These are phyloP conservation scores for Brachionus plicatilis DNA, from an alignment of 1,140 invertebrate genomes.

Conservation along the genomic window DNA sequence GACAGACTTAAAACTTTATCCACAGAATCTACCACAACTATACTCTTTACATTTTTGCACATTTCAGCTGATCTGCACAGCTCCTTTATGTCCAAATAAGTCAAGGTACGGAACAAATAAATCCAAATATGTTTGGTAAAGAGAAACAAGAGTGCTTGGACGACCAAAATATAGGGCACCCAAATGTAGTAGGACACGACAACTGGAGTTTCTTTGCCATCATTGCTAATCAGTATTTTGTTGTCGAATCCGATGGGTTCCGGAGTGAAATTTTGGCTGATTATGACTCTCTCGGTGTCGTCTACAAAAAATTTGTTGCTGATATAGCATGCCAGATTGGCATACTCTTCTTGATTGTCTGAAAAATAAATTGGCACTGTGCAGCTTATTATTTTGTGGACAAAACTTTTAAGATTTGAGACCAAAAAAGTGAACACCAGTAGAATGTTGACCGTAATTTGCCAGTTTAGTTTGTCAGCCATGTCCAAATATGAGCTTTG, in stretches of 20 bases:
- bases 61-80: not conserved
- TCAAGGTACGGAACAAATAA: not conserved
- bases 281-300: not conserved
- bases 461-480: conserved; percentile 33
- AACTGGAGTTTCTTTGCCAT: not conserved
- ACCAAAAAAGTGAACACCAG: conserved; percentile 3
- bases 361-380: conserved; percentile 36
- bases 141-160: not conserved
- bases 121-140: not conserved
- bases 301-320: conserved; percentile 28
- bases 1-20: not conserved
- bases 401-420: conserved; percentile 27
- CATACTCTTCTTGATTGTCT: conserved; percentile 38
- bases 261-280: conserved; percentile 9
- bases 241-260: conserved; percentile 5
- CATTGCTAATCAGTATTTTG: not conserved
- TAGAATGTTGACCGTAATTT: conserved; percentile 21
- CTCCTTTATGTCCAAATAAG: conserved; percentile 10
- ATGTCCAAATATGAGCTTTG: conserved; percentile 13
- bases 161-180: conserved; percentile 26
- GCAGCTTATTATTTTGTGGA: conserved; percentile 31
- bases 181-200: conserved; percentile 10
- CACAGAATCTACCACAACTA: not conserved
- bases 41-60: not conserved
- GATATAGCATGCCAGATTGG: conserved; percentile 17